phyloP scores from a whole-genome alignment of 2,113 vertebrate genomes.

The Cranoglanis bouderius region DNA sequence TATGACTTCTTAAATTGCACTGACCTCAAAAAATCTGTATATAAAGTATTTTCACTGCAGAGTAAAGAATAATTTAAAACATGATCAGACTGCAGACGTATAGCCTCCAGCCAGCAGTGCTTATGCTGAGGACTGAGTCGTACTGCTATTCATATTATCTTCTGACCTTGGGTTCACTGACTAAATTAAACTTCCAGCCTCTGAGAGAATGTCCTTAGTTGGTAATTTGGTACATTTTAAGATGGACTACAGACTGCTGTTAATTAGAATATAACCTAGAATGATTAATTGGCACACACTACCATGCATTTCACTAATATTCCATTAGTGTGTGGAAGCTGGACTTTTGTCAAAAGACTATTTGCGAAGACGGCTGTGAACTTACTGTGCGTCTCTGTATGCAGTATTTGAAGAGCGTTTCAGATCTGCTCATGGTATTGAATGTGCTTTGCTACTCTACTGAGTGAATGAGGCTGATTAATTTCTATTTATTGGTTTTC shows the following conservation, averaged over 20 bases:
- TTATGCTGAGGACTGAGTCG: not conserved
- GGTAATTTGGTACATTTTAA: constrained; percentile 69
- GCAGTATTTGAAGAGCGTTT: constrained; percentile 4
- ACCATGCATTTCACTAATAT: constrained; percentile 58
- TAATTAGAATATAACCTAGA: constrained; percentile 72
- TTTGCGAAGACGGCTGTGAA: constrained; percentile 33
- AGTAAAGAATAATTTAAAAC: not conserved
- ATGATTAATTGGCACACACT: constrained; percentile 67
- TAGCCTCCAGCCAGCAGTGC: not conserved
- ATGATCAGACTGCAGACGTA: not conserved
- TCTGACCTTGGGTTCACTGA: constrained; percentile 54
- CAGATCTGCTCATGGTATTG: not conserved
- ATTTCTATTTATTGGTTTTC: constrained; percentile 25
- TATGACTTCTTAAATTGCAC: constrained; percentile 41
- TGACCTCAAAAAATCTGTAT: not conserved
- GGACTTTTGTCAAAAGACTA: constrained; percentile 20
- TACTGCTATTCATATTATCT: constrained; percentile 51
- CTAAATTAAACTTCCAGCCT: constrained; percentile 72
- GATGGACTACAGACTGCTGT: constrained; percentile 61
- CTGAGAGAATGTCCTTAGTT: constrained; percentile 63
- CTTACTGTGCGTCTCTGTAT: constrained; percentile 14
- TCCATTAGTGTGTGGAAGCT: constrained; percentile 44
- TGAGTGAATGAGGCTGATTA: not conserved
- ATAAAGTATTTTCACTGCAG: not conserved
- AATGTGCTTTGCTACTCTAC: not conserved